Conservation (phyloP, 2,797 vertebrate genomes). For the Podargus strigoides region DNA sequence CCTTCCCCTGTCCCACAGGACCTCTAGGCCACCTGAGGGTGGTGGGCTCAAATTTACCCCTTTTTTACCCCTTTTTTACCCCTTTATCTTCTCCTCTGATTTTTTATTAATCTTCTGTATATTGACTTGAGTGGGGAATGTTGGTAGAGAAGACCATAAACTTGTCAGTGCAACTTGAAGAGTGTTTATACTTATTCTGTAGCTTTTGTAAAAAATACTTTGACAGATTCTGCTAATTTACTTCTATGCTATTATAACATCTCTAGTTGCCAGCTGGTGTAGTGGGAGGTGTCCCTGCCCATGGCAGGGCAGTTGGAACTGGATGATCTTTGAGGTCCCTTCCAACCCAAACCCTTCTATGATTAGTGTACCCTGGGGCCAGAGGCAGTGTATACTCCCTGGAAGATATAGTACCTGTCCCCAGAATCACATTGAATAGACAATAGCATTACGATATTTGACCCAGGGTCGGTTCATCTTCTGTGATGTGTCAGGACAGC, state of each 20-base stretch:
- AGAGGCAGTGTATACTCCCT: background rate
- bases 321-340: too few species aligned
- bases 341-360: too few species aligned
- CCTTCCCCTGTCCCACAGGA: background rate
- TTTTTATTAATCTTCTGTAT: background rate
- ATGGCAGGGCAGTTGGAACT: too few species aligned
- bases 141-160: background rate
- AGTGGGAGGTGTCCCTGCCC: too few species aligned
- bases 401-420: background rate
- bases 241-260: background rate
- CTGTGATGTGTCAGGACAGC: background rate
- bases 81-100: background rate
- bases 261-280: background rate
- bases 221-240: background rate
- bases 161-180: fast-evolving
- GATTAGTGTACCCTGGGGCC: background rate
- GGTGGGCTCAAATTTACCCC: background rate
- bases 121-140: fast-evolving
- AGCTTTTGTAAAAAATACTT: background rate
- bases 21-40: fast-evolving
- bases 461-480: background rate
- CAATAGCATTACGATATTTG: background rate
- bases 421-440: background rate
- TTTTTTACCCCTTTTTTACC: too few species aligned
- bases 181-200: background rate